Evolutionary conservation across 92 coral and sea anemone species (phyloP).

Genomic region (Phenganax stokvisi): DNA sequence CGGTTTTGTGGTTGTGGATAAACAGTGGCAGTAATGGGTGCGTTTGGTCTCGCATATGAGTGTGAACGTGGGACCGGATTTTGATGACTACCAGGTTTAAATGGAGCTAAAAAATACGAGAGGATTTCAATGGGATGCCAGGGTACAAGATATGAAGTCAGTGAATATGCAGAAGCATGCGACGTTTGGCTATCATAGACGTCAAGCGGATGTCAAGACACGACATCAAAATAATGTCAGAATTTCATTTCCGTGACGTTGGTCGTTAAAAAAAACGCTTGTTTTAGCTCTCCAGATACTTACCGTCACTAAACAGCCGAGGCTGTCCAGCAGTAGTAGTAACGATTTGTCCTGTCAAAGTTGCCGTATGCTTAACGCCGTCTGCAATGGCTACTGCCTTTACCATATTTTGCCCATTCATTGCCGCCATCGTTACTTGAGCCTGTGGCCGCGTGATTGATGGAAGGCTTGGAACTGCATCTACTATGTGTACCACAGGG

Average conservation of each 20-base stretch:
- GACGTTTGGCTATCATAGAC: too few species aligned
- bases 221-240: not conserved
- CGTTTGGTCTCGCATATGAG: slow-evolving; percentile 21
- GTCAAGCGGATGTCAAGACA: not conserved
- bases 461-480: slow-evolving; percentile 20
- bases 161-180: too few species aligned
- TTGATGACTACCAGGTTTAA: slow-evolving; percentile 28
- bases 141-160: not conserved
- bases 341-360: not conserved
- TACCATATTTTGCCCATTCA: not conserved
- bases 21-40: slow-evolving; percentile 81
- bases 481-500: not conserved
- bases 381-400: not conserved
- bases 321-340: slow-evolving; percentile 27
- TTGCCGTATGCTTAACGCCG: not conserved
- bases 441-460: not conserved
- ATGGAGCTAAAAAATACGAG: not conserved
- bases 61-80: slow-evolving; percentile 28
- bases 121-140: not conserved
- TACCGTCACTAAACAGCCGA: slow-evolving; percentile 26
- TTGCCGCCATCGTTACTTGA: not conserved
- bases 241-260: too few species aligned
- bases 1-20: slow-evolving; percentile 73
- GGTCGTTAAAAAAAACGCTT: not conserved
- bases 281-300: not conserved